Base-by-base conservation (phyloP, 1,140 invertebrate species). In the Zaprionus camerounensis region DNA sequence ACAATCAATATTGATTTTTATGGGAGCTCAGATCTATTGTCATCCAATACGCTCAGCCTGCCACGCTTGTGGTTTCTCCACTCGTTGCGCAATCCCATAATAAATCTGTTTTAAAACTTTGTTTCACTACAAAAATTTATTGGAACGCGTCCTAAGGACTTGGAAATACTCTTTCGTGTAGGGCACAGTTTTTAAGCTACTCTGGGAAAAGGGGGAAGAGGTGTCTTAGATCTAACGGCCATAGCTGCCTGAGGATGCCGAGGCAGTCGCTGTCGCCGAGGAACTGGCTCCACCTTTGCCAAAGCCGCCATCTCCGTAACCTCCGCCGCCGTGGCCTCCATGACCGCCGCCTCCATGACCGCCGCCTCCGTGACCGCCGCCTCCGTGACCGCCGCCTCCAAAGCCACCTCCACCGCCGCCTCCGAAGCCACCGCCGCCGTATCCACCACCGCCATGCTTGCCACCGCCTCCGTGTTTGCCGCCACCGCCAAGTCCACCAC, bases 111-210 rank as follows among this genome's bases (percentile, higher is more conserved):
- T 38, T 46, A 71, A 28, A 58, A 44, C 9, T 57, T 41, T 46
- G 26, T 15, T 84, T 84, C 74, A 85, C 69, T 77, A 36, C 6
- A 76, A 71, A 70, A 61, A 46, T 41, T 71, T 53, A 71, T 64
- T 71, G 28, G n/a, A 38, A 65, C 38, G 2, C 26, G 31, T 71
- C 61, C 57, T 28, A 55, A 28, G n/a, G 46, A 71, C 61, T 65
- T 55, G 15, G 36, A 41, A 76, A 86, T 82, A 86, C 82, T 81
- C 68, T 62, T 20, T 69, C 12, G 44, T 44, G 71, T n/a, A n/a
- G 22, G 34, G 17, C 15, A 36, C 41, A 61, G 69, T 28, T 34
- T 34, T 13, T 28, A 46, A 62, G 22, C 22, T 69, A 56, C 7
- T 56, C 24, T 44, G 53, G 53, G 20, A 11, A 12, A 44, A 2